A percentile compares a stretch with the other conserved stretches of the same genome.
Evolutionary conservation across 2,888 invertebrate genomes (phyloP).

Genomic region (Orchesella flavescens): DNA sequence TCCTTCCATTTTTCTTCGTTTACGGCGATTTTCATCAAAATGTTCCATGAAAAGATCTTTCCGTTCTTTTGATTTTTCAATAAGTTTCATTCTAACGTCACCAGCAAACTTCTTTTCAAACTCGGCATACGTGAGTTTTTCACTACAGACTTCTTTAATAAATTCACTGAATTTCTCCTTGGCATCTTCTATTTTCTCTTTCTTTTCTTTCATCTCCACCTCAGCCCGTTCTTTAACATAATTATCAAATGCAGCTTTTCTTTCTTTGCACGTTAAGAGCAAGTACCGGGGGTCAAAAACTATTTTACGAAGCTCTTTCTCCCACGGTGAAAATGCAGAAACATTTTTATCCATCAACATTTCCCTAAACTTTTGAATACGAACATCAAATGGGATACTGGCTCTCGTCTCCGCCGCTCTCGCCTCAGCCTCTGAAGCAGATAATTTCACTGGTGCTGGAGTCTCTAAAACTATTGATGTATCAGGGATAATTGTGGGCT

Average conservation of each 20-base stretch:
- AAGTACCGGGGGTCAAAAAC: conserved; percentile 98
- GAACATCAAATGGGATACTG: conserved; percentile 92
- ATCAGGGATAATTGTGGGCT: too few relatives aligned
- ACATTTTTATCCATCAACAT: conserved; percentile 98
- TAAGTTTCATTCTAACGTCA: conserved; percentile 95
- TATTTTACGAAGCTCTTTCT: conserved; percentile 99
- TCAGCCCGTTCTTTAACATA: conserved; percentile 98
- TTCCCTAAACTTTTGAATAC: conserved; percentile 94
- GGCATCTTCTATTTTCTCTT: too few relatives aligned
- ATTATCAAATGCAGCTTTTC: conserved; percentile 94
- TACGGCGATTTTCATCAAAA: conserved; percentile 89
- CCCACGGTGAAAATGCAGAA: conserved; percentile 99
- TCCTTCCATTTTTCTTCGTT: conserved; percentile 99
- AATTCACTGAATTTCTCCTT: too few relatives aligned
- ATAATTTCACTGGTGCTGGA: too few relatives aligned
- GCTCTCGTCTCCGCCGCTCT: conserved; percentile 93
- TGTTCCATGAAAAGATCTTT: conserved; percentile 97
- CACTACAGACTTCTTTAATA: too few relatives aligned
- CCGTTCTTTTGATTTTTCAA: conserved; percentile 97
- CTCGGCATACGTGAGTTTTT: conserved; percentile 96
- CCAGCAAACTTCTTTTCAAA: conserved; percentile 94
- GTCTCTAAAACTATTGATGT: conserved; percentile 62
- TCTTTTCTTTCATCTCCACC: too few relatives aligned
- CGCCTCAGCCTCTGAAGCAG: conserved; percentile 95
- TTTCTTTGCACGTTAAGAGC: conserved; percentile 94